A percentile compares a stretch with the other conserved stretches of the same genome.
phyloP scores from a whole-genome alignment of 1,140 invertebrate genomes.

The Agrypnia vestita region DNA sequence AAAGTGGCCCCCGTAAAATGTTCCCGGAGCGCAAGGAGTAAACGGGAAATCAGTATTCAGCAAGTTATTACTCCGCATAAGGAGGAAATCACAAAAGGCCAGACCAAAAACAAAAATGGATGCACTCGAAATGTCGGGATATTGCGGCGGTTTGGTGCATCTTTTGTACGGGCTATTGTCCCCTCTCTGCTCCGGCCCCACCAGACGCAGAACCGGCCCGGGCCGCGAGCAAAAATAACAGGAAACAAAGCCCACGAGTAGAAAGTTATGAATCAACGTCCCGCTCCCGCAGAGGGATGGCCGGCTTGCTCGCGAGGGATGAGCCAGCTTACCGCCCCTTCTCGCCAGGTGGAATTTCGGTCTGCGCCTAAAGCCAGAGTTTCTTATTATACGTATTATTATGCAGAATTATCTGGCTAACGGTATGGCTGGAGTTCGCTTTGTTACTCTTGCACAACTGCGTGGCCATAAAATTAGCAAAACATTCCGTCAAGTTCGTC shows the following conservation, averaged over 20 bases:
- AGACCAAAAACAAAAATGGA: slow-evolving; percentile 57
- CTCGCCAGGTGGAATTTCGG: background rate
- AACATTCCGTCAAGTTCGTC: slow-evolving; percentile 27
- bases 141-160: slow-evolving; percentile 54
- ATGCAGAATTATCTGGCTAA: slow-evolving; percentile 48
- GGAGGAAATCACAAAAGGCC: slow-evolving; percentile 55
- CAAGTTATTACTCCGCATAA: slow-evolving; percentile 51
- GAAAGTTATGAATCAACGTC: slow-evolving; percentile 19
- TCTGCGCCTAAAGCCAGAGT: slow-evolving; percentile 14
- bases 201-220: background rate
- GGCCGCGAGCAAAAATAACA: slow-evolving; percentile 5
- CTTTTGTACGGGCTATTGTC: slow-evolving; percentile 51
- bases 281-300: background rate
- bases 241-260: slow-evolving; percentile 14
- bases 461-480: slow-evolving; percentile 31
- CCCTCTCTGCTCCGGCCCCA: background rate
- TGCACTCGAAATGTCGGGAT: slow-evolving; percentile 51
- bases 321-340: background rate
- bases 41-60: slow-evolving; percentile 49
- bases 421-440: slow-evolving; percentile 2
- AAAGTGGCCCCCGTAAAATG: slow-evolving; percentile 9
- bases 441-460: slow-evolving; percentile 32
- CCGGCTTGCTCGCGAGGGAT: background rate
- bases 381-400: slow-evolving; percentile 49
- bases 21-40: slow-evolving; percentile 2